Evolutionary conservation across 2,888 invertebrate genomes (phyloP), one percentile per base, ranked within the genome.

Genomic region (Aspidiotus destructor): DNA sequence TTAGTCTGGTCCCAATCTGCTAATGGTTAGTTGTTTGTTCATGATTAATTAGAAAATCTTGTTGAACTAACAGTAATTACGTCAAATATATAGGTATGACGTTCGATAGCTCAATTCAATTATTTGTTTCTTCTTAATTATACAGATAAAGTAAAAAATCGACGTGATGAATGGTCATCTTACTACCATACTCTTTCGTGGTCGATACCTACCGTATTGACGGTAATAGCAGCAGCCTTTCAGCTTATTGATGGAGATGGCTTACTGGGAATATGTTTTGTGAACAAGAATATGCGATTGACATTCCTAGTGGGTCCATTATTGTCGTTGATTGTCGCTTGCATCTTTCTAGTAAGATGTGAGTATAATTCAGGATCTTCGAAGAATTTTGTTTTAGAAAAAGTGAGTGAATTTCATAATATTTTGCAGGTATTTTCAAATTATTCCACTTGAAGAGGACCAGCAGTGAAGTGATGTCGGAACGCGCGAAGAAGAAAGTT

Each of bases 151-250:
- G 89, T 89, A 52, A 87, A 90, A 76, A 91, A 94, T 74, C 83
- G 88, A 61, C 87, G 94, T 71, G 89, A 93, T 75, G 92, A 91
- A 76, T 92, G 92, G 75, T 87, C 88, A 3, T 90, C 93, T 0
- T 93, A 94, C 75, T 96, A 95, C 77, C 95, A 96, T 79, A 78
- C 95, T 67, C 86, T 90, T 2, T 92, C 95, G 67, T 96, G 96
- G 95, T 90, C 92, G 41, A 78, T 93, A 7, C 95, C 96, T 0
- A 79, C 95, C 16, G 87, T 95, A 8, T 80, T 95, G 55, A 93
- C 93, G 0, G 92, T 95, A 55, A 86, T 89, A 0, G 89, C 91
- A 2, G 87, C 95, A 85, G 92, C 93, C 0, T 80, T 92, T 54
- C 88, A 91, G 5, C 87, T 91, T 80, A 89, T 96, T 62, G 95